Conservation (phyloP, 2,797 vertebrate species). For the Fundulus diaphanus region DNA sequence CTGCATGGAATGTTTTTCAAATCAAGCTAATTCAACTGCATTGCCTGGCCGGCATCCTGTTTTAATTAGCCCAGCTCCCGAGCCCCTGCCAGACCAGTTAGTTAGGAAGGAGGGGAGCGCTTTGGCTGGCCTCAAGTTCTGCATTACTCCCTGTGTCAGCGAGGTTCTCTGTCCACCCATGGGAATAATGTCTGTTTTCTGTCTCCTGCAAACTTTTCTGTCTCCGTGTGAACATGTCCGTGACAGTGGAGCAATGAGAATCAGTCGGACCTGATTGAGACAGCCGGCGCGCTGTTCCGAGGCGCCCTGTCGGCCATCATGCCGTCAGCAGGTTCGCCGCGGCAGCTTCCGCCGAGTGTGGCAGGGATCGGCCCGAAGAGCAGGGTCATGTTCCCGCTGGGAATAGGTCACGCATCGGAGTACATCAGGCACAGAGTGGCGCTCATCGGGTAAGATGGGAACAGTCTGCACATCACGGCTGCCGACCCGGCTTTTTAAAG, state of each 20-base stretch:
- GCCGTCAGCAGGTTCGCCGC: conserved; percentile 86
- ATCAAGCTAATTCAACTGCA: conserved; percentile 79
- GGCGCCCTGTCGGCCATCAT: conserved; percentile 84
- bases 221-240: conserved; percentile 38
- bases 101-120: conserved; percentile 62
- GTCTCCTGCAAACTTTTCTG: conserved; percentile 43
- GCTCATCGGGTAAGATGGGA: conserved; percentile 90
- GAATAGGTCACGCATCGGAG: conserved; percentile 92
- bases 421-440: conserved; percentile 92
- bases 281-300: conserved; percentile 87
- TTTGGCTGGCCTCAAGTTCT: conserved; percentile 63
- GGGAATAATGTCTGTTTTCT: conserved; percentile 62
- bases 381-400: conserved; percentile 91
- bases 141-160: conserved; percentile 67
- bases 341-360: conserved; percentile 95
- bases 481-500: background rate
- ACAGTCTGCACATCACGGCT: background rate
- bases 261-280: conserved; percentile 91
- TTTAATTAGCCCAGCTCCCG: conserved; percentile 79
- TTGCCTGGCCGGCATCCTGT: conserved; percentile 78
- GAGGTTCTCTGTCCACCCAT: conserved; percentile 71
- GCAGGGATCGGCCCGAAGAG: conserved; percentile 87
- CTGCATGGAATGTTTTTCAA: conserved; percentile 84
- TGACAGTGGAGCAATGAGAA: conserved; percentile 93
- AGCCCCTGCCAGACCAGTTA: conserved; percentile 72